Evolutionary conservation across 2,797 vertebrate genomes (phyloP).

Genomic region (Oceanodroma leucorhoa): DNA sequence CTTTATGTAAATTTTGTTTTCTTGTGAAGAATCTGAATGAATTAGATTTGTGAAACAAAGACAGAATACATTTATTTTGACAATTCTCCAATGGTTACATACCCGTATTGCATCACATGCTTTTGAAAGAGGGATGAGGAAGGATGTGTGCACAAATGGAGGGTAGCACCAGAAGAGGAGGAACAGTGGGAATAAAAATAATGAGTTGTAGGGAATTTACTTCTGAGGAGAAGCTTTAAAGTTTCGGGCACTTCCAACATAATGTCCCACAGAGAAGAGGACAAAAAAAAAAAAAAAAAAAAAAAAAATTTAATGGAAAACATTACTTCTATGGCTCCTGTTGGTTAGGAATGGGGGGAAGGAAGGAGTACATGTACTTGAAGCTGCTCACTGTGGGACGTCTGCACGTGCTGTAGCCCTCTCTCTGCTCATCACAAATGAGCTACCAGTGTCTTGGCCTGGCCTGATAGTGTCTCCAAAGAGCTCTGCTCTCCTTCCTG

Average conservation of each 20-base stretch:
- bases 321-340: neutral
- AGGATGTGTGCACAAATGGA: neutral
- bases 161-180: neutral
- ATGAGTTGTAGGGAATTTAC: neutral
- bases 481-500: neutral
- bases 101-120: neutral
- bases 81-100: neutral
- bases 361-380: neutral
- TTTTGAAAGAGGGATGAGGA: neutral
- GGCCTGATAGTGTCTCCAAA: neutral
- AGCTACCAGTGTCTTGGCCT: neutral
- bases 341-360: neutral
- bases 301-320: neutral
- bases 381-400: neutral
- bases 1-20: neutral
- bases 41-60: neutral
- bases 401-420: neutral
- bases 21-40: neutral
- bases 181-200: neutral
- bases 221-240: neutral
- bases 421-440: neutral
- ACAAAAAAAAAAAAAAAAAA: neutral
- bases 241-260: neutral
- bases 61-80: neutral
- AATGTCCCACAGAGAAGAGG: neutral